These are phyloP conservation scores for Strix aluco DNA, from an alignment of 2,113 vertebrate species.

Conservation along the genomic window DNA sequence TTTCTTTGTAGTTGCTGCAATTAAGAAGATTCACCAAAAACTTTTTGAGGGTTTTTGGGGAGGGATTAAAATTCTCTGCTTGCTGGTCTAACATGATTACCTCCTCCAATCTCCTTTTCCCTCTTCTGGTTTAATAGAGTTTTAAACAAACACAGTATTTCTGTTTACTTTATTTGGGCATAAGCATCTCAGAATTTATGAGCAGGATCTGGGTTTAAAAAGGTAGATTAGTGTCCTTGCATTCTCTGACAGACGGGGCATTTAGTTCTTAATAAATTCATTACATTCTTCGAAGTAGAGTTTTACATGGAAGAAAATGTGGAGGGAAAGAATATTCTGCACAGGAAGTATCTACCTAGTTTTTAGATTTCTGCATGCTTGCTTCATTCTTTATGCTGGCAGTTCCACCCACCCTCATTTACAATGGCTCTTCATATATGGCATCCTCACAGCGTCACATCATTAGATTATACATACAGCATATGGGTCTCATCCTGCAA, in stretches of 20 bases:
- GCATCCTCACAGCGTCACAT: rapidly evolving
- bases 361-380: not conserved
- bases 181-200: not conserved
- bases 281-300: not conserved
- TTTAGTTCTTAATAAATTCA: not conserved
- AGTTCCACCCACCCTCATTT: not conserved
- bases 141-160: not conserved
- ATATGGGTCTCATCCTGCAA: not conserved
- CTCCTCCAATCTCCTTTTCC: not conserved
- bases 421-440: not conserved
- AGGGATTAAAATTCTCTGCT: not conserved
- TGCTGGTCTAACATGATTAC: not conserved
- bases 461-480: not conserved
- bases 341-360: not conserved
- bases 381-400: not conserved
- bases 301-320: not conserved
- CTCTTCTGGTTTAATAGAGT: not conserved
- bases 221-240: not conserved
- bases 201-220: not conserved
- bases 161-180: not conserved
- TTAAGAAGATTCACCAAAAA: slow-evolving; percentile 40
- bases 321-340: not conserved
- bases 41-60: not conserved
- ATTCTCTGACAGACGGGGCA: not conserved
- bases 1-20: slow-evolving; percentile 57